These are phyloP conservation scores for Myotis findleyi DNA, from an alignment of 2,797 vertebrate species.

Conservation along the genomic window DNA sequence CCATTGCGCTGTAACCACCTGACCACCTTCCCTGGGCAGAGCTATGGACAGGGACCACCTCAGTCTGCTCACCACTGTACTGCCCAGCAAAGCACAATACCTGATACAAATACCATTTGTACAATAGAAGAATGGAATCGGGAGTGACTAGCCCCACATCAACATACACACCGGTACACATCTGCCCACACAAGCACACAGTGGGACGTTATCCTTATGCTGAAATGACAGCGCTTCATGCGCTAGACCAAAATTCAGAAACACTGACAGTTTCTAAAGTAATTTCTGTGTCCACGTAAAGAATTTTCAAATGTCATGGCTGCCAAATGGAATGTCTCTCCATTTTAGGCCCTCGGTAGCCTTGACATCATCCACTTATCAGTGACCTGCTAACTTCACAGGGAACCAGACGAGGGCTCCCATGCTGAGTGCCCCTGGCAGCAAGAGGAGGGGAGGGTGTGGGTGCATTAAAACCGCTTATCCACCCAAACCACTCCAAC, in stretches of 20 bases:
- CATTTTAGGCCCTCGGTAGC: constrained; percentile 22
- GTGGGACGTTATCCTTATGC: neutral
- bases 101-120: accelerated
- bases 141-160: neutral
- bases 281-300: constrained; percentile 70
- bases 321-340: constrained; percentile 64
- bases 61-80: neutral
- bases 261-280: neutral
- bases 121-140: accelerated
- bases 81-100: neutral
- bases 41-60: neutral
- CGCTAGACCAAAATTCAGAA: constrained; percentile 48
- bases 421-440: neutral
- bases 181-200: neutral
- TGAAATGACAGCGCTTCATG: neutral
- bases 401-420: constrained; percentile 49
- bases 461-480: constrained; percentile 69
- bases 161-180: accelerated
- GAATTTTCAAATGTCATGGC: constrained; percentile 67
- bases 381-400: constrained; percentile 69
- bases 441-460: constrained; percentile 30
- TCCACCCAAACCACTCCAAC: constrained; percentile 56
- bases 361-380: constrained; percentile 72
- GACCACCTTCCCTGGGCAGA: neutral
- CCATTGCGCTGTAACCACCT: neutral